These are phyloP conservation scores for Tarsius wallacei DNA, from an alignment of 2,797 vertebrate genomes.

Conservation along the genomic window DNA sequence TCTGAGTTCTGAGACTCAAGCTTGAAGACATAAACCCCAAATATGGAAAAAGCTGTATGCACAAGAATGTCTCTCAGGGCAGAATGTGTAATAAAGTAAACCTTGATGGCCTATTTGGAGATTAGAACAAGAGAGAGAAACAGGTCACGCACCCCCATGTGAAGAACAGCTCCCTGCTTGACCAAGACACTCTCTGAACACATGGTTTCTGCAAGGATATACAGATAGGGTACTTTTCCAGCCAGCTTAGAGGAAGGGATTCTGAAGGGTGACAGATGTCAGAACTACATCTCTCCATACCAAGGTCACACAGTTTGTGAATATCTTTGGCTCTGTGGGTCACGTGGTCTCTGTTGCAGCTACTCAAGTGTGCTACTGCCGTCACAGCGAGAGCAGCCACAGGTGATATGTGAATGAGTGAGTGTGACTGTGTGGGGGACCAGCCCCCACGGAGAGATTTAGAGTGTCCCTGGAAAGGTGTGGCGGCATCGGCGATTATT, in stretches of 20 bases:
- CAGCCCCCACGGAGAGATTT: no score
- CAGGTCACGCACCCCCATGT: neutral
- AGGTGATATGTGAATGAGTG: neutral
- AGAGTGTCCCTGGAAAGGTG: no score
- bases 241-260: neutral
- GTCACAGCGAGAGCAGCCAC: neutral
- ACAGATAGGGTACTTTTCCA: fast-evolving
- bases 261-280: neutral
- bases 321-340: neutral
- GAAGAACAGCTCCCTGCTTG: neutral
- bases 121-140: neutral
- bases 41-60: neutral
- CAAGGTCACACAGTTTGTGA: neutral
- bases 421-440: no score
- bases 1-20: neutral
- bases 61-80: neutral
- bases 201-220: neutral
- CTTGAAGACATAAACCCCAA: neutral
- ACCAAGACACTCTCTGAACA: neutral
- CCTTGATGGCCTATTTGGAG: neutral
- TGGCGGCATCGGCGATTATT: no score
- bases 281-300: neutral
- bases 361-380: neutral
- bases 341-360: neutral
- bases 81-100: neutral